Conservation (phyloP, 1,140 invertebrate species). For the Rhopalosiphum maidis region DNA sequence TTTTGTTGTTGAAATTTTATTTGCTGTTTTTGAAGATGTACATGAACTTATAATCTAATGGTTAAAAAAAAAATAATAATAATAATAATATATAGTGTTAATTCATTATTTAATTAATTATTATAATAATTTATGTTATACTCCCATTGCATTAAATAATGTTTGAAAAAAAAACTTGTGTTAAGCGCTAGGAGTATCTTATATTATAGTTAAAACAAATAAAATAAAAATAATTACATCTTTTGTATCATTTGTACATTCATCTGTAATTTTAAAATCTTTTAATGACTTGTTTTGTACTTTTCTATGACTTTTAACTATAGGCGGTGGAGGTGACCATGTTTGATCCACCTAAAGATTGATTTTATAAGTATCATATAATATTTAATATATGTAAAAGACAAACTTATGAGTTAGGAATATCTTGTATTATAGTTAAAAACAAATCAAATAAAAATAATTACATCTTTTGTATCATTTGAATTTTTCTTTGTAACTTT, state of each 20-base stretch:
- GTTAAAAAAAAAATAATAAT: neutral
- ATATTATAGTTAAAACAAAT: neutral
- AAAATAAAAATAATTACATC: neutral
- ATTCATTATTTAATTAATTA: too few species aligned
- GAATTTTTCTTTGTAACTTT: neutral
- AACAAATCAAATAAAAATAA: neutral
- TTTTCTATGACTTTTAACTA: neutral
- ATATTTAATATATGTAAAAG: too few species aligned
- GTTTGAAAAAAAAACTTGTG: too few species aligned
- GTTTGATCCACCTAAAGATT: constrained; percentile 40
- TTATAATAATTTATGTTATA: too few species aligned
- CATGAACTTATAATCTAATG: constrained; percentile 2
- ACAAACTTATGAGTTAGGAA: too few species aligned
- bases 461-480: neutral
- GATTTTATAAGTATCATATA: neutral
- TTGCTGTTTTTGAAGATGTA: neutral
- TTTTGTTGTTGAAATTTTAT: neutral
- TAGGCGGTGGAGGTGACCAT: neutral
- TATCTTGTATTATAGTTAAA: neutral
- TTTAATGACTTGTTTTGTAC: neutral
- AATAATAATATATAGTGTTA: too few species aligned
- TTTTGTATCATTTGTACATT: neutral
- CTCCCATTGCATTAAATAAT: too few species aligned
- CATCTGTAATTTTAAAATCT: neutral
- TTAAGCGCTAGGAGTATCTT: too few species aligned